A percentile compares a stretch with the other conserved stretches of the same genome.
These are phyloP conservation scores for Drosophila kohkoa DNA, from an alignment of 1,140 invertebrate genomes.

Conservation along the genomic window DNA sequence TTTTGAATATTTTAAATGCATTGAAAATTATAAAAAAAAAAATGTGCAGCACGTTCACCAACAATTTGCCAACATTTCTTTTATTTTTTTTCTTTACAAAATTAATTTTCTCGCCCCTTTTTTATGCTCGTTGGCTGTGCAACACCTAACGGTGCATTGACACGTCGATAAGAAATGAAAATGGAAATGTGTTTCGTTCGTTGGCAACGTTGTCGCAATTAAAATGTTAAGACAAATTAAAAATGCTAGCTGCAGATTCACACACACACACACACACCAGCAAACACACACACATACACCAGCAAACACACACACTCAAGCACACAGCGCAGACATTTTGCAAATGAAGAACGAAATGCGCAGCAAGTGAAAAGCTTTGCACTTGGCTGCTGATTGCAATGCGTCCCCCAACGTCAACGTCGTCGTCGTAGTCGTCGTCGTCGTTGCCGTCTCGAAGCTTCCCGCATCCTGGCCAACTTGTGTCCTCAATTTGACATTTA, in stretches of 20 bases:
- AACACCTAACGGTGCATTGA: constrained; percentile 62
- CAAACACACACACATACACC: constrained; percentile 3
- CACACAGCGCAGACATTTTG: constrained; percentile 34
- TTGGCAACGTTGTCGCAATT: constrained; percentile 58
- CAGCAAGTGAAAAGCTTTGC: constrained; percentile 66
- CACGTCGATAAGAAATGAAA: constrained; percentile 73
- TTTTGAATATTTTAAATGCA: constrained; percentile 75
- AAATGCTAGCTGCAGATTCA: constrained; percentile 46
- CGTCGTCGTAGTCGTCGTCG: not conserved
- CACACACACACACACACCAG: not conserved
- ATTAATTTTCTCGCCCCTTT: constrained; percentile 55
- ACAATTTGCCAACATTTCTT: constrained; percentile 38
- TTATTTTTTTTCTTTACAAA: constrained; percentile 51
- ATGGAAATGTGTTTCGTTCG: constrained; percentile 52
- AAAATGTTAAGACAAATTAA: constrained; percentile 79
- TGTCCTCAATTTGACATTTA: constrained; percentile 79
- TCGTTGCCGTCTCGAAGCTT: not conserved
- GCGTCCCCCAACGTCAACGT: not conserved
- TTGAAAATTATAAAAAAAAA: constrained; percentile 60
- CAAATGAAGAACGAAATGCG: constrained; percentile 52
- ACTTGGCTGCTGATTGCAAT: constrained; percentile 78
- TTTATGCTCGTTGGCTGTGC: constrained; percentile 45
- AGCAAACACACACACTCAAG: not conserved
- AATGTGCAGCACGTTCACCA: constrained; percentile 41
- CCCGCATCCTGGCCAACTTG: constrained; percentile 27